These are phyloP conservation scores for Nycticryphes semicollaris DNA, from an alignment of 2,113 vertebrate species.

Conservation along the genomic window DNA sequence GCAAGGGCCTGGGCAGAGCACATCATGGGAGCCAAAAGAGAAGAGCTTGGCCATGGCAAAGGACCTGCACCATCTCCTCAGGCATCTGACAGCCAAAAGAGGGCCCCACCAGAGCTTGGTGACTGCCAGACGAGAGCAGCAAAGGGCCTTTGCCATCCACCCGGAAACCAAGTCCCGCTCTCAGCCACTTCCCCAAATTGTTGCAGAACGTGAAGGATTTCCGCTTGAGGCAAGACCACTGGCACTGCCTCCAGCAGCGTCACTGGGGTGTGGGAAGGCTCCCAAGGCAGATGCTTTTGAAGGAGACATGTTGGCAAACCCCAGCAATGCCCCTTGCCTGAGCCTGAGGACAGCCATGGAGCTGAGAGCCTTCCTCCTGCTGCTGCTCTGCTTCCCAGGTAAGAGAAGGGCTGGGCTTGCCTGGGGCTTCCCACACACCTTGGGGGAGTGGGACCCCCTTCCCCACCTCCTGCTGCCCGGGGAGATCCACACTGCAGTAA, in stretches of 20 bases:
- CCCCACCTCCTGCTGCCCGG: no score
- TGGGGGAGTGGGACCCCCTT: no score
- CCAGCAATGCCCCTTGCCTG: not conserved
- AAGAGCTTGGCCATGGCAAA: not conserved
- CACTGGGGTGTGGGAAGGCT: not conserved
- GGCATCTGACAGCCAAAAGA: not conserved
- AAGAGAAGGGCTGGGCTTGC: not conserved
- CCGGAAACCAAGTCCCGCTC: rapidly evolving
- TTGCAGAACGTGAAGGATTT: not conserved
- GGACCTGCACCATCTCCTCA: not conserved
- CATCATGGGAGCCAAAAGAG: not conserved
- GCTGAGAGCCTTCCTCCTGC: not conserved
- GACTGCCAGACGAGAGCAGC: not conserved
- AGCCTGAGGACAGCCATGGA: not conserved
- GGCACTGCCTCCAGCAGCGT: not conserved
- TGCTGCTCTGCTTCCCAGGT: constrained; percentile 41
- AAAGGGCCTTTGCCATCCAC: not conserved
- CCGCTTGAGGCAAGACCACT: not conserved
- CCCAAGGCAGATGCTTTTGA: not conserved
- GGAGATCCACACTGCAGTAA: no score
- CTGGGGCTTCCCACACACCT: not conserved
- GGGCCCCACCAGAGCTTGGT: not conserved
- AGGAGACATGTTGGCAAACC: rapidly evolving
- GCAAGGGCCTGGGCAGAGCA: not conserved
- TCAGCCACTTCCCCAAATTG: constrained; percentile 22